phyloP scores from a whole-genome alignment of 2,888 invertebrate genomes.

The Camptogramma bilineatum region DNA sequence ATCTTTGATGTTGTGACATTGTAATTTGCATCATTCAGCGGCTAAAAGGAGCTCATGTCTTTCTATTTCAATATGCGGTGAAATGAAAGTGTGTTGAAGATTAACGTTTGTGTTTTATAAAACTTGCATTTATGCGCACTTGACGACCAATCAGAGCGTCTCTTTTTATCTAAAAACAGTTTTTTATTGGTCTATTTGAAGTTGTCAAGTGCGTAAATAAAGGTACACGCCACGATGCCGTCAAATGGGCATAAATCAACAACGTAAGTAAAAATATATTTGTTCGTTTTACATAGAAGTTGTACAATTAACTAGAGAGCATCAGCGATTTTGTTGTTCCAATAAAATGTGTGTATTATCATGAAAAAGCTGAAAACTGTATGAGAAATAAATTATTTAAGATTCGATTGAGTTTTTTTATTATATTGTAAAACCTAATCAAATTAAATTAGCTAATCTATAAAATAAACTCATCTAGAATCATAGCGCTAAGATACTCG shows the following conservation, averaged over 20 bases:
- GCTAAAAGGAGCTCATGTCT: neutral
- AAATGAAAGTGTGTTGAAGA: neutral
- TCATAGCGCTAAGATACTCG: neutral
- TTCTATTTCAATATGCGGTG: neutral
- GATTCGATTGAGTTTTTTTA: slow-evolving; percentile 22
- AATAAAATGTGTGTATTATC: neutral
- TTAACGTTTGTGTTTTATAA: slow-evolving; percentile 1
- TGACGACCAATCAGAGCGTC: slow-evolving; percentile 26
- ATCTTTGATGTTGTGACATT: no score
- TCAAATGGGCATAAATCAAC: slow-evolving; percentile 36
- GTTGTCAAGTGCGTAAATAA: slow-evolving; percentile 27
- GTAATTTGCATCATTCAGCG: no score
- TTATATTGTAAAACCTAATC: slow-evolving; percentile 20
- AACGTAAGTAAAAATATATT: slow-evolving; percentile 29
- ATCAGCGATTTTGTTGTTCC: neutral
- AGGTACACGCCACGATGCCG: slow-evolving; percentile 20
- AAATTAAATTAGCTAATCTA: neutral
- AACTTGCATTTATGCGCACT: slow-evolving; percentile 30
- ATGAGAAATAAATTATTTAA: slow-evolving; percentile 23
- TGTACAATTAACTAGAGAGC: neutral
- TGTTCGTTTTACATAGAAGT: neutral
- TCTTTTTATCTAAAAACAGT: neutral
- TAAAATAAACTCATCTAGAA: slow-evolving; percentile 15
- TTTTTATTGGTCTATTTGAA: neutral
- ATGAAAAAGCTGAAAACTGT: neutral